phyloP scores from a whole-genome alignment of 2,888 invertebrate genomes.

The Aspidiotus rigidus region DNA sequence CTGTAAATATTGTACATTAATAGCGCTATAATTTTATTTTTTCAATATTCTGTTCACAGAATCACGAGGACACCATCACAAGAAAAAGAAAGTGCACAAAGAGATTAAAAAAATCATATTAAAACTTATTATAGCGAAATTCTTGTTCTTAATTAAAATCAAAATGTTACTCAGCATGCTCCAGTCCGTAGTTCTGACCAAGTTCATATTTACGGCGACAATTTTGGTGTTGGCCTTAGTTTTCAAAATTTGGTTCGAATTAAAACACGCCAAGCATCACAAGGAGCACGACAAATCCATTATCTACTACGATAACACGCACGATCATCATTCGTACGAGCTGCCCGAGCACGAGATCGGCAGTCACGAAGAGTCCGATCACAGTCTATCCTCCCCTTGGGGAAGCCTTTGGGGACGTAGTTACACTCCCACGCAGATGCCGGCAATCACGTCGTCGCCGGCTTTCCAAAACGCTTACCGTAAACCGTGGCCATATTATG shows the following conservation, averaged over 20 bases:
- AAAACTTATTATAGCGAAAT: constrained; percentile 40
- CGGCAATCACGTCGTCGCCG: constrained; percentile 16
- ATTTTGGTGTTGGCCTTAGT: constrained; percentile 39
- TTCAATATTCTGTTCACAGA: constrained; percentile 34
- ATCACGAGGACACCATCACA: constrained; percentile 38
- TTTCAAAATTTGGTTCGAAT: constrained; percentile 39
- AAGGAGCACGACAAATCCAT: constrained; percentile 34
- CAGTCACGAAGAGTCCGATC: constrained; percentile 36
- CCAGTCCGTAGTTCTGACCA: constrained; percentile 40
- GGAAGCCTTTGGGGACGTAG: constrained; percentile 36
- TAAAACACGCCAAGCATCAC: constrained; percentile 35
- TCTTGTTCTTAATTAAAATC: constrained; percentile 40
- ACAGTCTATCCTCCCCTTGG: constrained; percentile 37
- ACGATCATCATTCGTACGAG: constrained; percentile 41
- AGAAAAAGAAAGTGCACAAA: constrained; percentile 41
- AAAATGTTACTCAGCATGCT: constrained; percentile 40
- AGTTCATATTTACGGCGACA: constrained; percentile 39
- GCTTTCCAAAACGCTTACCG: constrained; percentile 11
- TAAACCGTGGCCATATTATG: constrained; percentile 30
- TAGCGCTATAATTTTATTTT: no score
- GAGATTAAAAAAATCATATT: constrained; percentile 40
- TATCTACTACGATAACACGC: constrained; percentile 36
- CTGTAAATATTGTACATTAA: no score
- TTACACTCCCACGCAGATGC: constrained; percentile 13
- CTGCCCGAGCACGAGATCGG: constrained; percentile 36